These are phyloP conservation scores for Drosophila oshimai DNA, from an alignment of 1,140 invertebrate species.

Conservation along the genomic window DNA sequence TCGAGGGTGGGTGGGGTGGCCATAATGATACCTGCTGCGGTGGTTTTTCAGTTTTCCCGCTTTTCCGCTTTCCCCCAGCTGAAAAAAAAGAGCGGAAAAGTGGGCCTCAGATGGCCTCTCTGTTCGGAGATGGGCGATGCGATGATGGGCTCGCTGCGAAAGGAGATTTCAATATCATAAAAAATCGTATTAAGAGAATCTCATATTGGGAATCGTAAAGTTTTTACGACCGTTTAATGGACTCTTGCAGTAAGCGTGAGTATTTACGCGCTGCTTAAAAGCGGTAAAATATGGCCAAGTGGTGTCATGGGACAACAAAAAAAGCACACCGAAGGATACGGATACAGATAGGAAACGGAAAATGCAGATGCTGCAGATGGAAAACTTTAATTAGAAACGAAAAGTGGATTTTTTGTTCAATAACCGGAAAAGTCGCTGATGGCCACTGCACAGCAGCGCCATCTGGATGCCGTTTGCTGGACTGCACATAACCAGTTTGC, in stretches of 20 bases:
- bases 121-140: slow-evolving; percentile 37
- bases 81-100: slow-evolving; percentile 29
- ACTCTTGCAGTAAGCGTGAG: slow-evolving; percentile 82
- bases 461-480: slow-evolving; percentile 19
- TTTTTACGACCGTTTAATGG: slow-evolving; percentile 82
- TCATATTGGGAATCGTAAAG: slow-evolving; percentile 81
- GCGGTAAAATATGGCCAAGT: slow-evolving; percentile 78
- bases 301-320: slow-evolving; percentile 56
- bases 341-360: slow-evolving; percentile 12
- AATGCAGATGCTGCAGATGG: slow-evolving; percentile 24
- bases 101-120: slow-evolving; percentile 49
- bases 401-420: neutral
- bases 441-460: slow-evolving; percentile 25
- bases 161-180: slow-evolving; percentile 82
- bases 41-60: slow-evolving; percentile 48
- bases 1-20: slow-evolving; percentile 19
- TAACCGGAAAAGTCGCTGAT: neutral
- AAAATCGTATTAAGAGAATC: slow-evolving; percentile 81
- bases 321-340: slow-evolving; percentile 16
- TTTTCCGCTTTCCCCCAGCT: slow-evolving; percentile 17
- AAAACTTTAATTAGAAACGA: slow-evolving; percentile 40
- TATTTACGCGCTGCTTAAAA: slow-evolving; percentile 81
- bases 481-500: slow-evolving; percentile 12
- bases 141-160: slow-evolving; percentile 66
- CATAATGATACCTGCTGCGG: slow-evolving; percentile 59